Conservation (phyloP, 2,797 vertebrate species). For the Pseudomugil tenellus region DNA sequence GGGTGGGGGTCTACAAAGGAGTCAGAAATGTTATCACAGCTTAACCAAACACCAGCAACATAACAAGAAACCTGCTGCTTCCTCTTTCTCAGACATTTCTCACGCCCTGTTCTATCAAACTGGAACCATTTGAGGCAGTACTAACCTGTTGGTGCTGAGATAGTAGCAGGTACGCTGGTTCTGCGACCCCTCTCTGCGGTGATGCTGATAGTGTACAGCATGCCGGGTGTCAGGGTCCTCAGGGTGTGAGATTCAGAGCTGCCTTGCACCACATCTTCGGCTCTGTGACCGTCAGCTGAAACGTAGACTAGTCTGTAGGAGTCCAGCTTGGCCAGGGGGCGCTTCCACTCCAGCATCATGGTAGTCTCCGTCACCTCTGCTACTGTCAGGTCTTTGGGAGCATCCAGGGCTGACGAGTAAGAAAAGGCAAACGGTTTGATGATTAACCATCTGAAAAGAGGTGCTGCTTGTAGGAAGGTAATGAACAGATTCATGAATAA, state of each 20-base stretch:
- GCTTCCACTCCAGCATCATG: constrained; percentile 87
- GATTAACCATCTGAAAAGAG: too few species aligned
- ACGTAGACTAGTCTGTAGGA: constrained; percentile 85
- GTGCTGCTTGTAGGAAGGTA: too few species aligned
- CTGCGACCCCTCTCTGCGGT: constrained; percentile 88
- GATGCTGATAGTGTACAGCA: constrained; percentile 88
- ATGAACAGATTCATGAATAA: too few species aligned
- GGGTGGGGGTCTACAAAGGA: too few species aligned
- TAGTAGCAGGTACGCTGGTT: constrained; percentile 83
- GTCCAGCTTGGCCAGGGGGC: constrained; percentile 90
- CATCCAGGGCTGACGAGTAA: constrained; percentile 86
- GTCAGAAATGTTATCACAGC: background rate
- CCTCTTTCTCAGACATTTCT: background rate
- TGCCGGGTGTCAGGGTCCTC: constrained; percentile 84
- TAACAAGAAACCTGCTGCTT: background rate
- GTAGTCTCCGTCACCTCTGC: constrained; percentile 86
- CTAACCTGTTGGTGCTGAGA: constrained; percentile 90
- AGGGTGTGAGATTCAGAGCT: constrained; percentile 83
- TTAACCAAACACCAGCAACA: constrained; percentile 3
- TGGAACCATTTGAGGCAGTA: constrained; percentile 4
- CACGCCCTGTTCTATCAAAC: background rate
- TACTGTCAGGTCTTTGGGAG: constrained; percentile 88
- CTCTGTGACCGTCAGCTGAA: constrained; percentile 76
- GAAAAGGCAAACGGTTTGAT: background rate
- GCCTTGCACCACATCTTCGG: constrained; percentile 82